These are phyloP conservation scores for Eumeta japonica DNA, from an alignment of 1,140 invertebrate genomes.

Conservation along the genomic window DNA sequence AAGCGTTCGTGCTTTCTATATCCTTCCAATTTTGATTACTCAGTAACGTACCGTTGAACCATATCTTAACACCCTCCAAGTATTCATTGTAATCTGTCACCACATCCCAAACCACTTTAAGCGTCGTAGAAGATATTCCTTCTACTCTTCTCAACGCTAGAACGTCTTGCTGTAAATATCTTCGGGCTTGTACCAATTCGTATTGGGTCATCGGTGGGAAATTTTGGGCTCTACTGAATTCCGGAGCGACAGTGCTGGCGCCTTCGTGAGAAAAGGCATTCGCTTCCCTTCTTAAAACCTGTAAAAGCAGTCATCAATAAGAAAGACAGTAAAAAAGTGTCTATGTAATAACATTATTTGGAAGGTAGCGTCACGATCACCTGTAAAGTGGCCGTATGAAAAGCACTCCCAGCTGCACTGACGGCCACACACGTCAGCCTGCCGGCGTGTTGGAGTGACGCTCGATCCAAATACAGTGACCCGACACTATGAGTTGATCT, in stretches of 20 bases:
- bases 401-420: conserved; percentile 43
- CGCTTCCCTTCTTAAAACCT: conserved; percentile 48
- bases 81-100: conserved; percentile 57
- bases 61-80: conserved; percentile 89
- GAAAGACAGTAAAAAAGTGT: conserved; percentile 2
- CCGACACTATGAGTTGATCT: conserved; percentile 33
- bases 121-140: conserved; percentile 76
- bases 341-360: too few relatives aligned
- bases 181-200: conserved; percentile 76
- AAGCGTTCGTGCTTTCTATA: conserved; percentile 21
- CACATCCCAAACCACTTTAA: conserved; percentile 83
- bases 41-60: conserved; percentile 76
- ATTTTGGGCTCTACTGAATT: conserved; percentile 55
- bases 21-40: conserved; percentile 33
- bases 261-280: conserved; percentile 45
- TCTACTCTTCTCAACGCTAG: conserved; percentile 76
- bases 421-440: conserved; percentile 46
- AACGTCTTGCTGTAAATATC: conserved; percentile 77
- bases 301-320: not conserved
- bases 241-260: conserved; percentile 38
- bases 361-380: conserved; percentile 14
- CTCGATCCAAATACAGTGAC: conserved; percentile 41
- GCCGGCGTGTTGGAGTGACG: conserved; percentile 37
- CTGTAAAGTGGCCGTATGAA: conserved; percentile 45
- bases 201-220: conserved; percentile 72